Conservation (phyloP, 2,113 vertebrate genomes). For the Spilogale gracilis region DNA sequence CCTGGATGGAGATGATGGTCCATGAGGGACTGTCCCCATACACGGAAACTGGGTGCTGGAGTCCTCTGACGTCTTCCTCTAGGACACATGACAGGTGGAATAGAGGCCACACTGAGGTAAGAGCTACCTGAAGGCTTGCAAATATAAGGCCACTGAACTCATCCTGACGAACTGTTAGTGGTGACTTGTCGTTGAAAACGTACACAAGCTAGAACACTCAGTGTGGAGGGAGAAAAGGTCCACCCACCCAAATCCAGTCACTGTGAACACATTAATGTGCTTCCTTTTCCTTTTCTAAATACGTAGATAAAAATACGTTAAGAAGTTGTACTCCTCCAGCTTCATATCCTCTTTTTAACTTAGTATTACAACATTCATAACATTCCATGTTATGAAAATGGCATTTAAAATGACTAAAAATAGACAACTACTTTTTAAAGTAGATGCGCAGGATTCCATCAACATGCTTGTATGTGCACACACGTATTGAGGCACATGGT, state of each 20-base stretch:
- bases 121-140: background rate
- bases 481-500: background rate
- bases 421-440: background rate
- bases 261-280: background rate
- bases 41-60: background rate
- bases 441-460: background rate
- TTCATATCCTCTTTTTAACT: background rate
- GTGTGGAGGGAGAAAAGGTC: background rate
- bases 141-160: background rate
- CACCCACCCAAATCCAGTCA: background rate
- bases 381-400: background rate
- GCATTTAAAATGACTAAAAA: background rate
- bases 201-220: background rate
- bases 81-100: background rate
- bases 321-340: background rate
- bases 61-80: background rate
- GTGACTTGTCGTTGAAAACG: background rate
- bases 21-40: rapidly evolving
- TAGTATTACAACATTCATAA: background rate
- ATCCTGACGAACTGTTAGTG: background rate
- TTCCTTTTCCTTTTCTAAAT: background rate
- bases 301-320: background rate
- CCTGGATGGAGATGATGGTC: background rate
- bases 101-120: background rate
- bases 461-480: rapidly evolving